Conservation (phyloP, 2,888 invertebrate species). For the Drosophila gaucha region DNA sequence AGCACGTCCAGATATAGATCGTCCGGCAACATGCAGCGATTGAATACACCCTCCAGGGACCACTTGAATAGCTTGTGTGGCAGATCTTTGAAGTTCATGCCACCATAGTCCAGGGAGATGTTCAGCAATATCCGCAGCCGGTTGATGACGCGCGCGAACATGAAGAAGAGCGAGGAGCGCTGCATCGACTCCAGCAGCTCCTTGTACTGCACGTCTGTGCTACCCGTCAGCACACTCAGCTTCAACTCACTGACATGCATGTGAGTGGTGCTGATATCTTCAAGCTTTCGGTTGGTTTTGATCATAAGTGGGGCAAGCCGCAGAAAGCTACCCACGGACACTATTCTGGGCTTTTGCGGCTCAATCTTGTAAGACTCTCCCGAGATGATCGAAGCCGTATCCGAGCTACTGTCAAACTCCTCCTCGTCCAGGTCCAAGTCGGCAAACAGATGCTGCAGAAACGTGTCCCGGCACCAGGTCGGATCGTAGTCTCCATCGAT, state of each 20-base stretch:
- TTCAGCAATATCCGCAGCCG: slow-evolving; percentile 17
- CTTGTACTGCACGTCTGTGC: not conserved
- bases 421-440: slow-evolving; percentile 13
- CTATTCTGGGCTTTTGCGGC: no score
- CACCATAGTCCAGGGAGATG: not conserved
- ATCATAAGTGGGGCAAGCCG: not conserved
- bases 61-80: slow-evolving; percentile 43
- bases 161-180: slow-evolving; percentile 32
- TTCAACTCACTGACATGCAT: not conserved
- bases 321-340: not conserved
- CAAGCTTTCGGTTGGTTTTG: not conserved
- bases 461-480: slow-evolving; percentile 42
- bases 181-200: slow-evolving; percentile 31
- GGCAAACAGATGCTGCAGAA: slow-evolving; percentile 24
- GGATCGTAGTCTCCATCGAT: slow-evolving; percentile 16
- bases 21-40: slow-evolving; percentile 24
- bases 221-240: not conserved
- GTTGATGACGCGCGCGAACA: slow-evolving; percentile 19
- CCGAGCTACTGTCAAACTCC: not conserved
- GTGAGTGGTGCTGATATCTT: not conserved
- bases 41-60: slow-evolving; percentile 33
- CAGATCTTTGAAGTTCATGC: slow-evolving; percentile 7
- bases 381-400: no score
- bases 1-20: slow-evolving; percentile 41
- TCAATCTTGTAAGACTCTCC: no score